Conservation (phyloP, 2,113 vertebrate genomes). For the Triplophysa rosa region DNA sequence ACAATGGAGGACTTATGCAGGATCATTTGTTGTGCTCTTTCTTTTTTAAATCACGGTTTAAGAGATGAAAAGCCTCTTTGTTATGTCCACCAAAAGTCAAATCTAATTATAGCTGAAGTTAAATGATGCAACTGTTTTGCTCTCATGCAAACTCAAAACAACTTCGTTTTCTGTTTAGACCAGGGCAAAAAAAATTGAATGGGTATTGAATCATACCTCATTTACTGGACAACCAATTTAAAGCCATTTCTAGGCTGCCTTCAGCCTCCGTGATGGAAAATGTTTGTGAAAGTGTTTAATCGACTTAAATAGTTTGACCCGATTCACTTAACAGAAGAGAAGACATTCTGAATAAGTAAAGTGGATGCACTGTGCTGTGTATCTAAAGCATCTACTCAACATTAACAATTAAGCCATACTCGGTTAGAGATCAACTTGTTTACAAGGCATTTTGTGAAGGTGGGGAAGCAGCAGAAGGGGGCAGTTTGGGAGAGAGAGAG, state of each 20-base stretch:
- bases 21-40: conserved; percentile 49
- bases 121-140: conserved; percentile 33
- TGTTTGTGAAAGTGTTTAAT: conserved; percentile 53
- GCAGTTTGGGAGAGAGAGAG: conserved; percentile 47
- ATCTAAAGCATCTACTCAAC: conserved; percentile 65
- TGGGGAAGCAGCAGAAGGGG: conserved; percentile 35
- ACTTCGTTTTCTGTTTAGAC: conserved; percentile 17
- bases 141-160: conserved; percentile 31
- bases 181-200: background rate
- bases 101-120: conserved; percentile 36
- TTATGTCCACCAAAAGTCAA: conserved; percentile 44
- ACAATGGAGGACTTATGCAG: conserved; percentile 47
- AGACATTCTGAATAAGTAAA: conserved; percentile 13
- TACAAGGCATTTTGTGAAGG: conserved; percentile 71
- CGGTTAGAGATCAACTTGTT: conserved; percentile 83
- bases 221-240: conserved; percentile 16
- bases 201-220: background rate
- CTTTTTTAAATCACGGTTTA: conserved; percentile 19
- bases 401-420: conserved; percentile 81
- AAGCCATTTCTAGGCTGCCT: background rate
- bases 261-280: conserved; percentile 2
- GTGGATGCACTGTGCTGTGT: conserved; percentile 56
- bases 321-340: conserved; percentile 12
- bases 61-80: conserved; percentile 51
- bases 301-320: conserved; percentile 49